phyloP scores from a whole-genome alignment of 2,797 vertebrate genomes.

The Neosalanx taihuensis region DNA sequence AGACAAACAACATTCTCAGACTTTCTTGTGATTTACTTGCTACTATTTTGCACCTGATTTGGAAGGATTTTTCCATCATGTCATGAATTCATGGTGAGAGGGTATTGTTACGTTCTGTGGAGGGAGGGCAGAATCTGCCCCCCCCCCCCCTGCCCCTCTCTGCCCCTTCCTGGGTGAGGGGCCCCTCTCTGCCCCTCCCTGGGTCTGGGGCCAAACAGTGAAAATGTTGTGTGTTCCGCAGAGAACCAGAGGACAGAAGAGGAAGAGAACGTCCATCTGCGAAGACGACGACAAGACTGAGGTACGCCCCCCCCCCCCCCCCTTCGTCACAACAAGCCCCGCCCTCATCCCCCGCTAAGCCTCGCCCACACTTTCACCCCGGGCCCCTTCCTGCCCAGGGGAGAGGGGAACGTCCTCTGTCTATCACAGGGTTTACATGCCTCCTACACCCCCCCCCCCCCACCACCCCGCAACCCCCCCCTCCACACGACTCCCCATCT shows the following conservation, averaged over 20 bases:
- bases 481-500: conserved; percentile 39
- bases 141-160: too few relatives aligned
- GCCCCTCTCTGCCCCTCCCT: neutral
- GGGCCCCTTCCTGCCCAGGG: neutral
- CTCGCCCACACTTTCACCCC: neutral
- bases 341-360: neutral
- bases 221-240: conserved; percentile 57
- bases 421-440: conserved; percentile 9
- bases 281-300: conserved; percentile 94
- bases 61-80: too few relatives aligned
- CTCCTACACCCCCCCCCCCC: neutral
- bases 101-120: too few relatives aligned
- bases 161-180: too few relatives aligned
- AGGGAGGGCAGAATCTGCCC: too few relatives aligned
- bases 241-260: conserved; percentile 97
- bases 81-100: too few relatives aligned
- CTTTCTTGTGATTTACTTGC: too few relatives aligned
- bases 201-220: conserved; percentile 9
- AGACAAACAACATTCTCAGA: too few relatives aligned
- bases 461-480: neutral
- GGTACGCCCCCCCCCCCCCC: conserved; percentile 71
- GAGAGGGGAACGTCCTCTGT: neutral
- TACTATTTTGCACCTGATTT: too few relatives aligned
- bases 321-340: neutral
- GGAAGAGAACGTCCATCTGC: conserved; percentile 82